Evolutionary conservation across 2,797 vertebrate genomes (phyloP), one percentile per base, ranked within the genome.

Genomic region (Parauchenoglanis ngamensis): DNA sequence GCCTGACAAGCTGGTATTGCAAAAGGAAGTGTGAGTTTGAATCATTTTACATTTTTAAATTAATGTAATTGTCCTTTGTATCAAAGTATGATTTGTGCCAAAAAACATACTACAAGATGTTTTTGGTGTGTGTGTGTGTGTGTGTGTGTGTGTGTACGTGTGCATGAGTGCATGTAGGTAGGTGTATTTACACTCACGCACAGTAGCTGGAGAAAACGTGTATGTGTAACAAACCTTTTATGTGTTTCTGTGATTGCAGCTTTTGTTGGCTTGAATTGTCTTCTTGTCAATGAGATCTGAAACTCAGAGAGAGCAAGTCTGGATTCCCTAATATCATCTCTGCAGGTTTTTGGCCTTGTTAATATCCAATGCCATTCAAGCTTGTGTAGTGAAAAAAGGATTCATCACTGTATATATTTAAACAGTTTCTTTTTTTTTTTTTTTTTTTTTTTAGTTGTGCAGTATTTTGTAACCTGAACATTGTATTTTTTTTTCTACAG

Each of bases 381-480:
- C 46, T 78, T 68, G 75, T 73, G 40, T 84, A 56, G 1, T 23
- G 46, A 52, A 86, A 82, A 89, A 67, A 31, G 85, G 44, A 75
- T 35, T n/a, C 52, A 65, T 87, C 61, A 35, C 70, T 86, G 80
- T 86, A 75, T 72, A 79, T 81, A 83, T 72, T 46, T 59, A 13
- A 61, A 92, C 91, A 92, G 92, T 94, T 94, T 94, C 88, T 94
- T 89, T 93, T 90, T 2, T 76, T 77, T 85, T 92, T 76, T 77
- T 77, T 92, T 92, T 94, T 89, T 93, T 90, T 2, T 76, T 77
- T 85, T 92, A 92, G 93, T 90, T 87, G 86, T 90, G 91, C 93
- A 93, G 94, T 94, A 91, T 95, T 95, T 92, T 93, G 65, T 92
- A 89, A 90, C 88, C 90, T 88, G 91, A 89, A 91, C 68, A 87